Evolutionary conservation across 2,797 vertebrate genomes (phyloP), one percentile per base, ranked within the genome.

Genomic region (Hemibagrus guttatus): DNA sequence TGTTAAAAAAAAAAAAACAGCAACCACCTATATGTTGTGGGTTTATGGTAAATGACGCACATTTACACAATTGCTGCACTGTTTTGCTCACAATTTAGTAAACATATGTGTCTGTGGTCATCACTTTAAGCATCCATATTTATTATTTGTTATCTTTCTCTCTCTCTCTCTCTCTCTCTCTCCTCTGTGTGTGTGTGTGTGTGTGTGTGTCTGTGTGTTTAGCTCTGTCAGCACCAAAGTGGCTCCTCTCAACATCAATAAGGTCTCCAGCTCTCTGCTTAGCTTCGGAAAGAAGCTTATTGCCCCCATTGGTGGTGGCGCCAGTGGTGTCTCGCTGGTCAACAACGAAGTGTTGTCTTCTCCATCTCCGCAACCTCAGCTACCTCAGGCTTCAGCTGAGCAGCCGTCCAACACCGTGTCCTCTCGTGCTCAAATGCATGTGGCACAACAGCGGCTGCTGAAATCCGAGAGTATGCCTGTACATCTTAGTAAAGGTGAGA

Each of bases 401-500:
- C 54, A 94, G 83, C 58, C 92, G 2, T 87, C 93, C 23, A 85
- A 87, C 88, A 72, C 91, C 0, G 66, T 85, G 21, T 87, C 89
- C 0, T 83, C 85, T 49, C 76, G 63, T 54, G 14, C 80, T 0
- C 90, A 85, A 35, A 80, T 26, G 9, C 93, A 90, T 59, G 79
- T 85, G 49, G 11, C 84, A 6, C 95, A 94, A 86, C 97, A 97
- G 88, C 94, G 98, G 52, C 94, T 99, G 93, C 95, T 99, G 92
- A 99, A 99, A 90, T 99, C 98, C 0, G 98, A 99, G 93, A 99
- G 98, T 94, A 97, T 99, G 97, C 98, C 98, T 0, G 97, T 98
- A 81, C 97, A 98, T 8, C 95, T 99, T 87, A 96, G 96, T 93
- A 99, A 97, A 98, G 98, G 98, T 99, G 93, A 89, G 78, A 49